These are phyloP conservation scores for Sebastes oblongus DNA, from an alignment of 2,797 vertebrate genomes.

Conservation along the genomic window DNA sequence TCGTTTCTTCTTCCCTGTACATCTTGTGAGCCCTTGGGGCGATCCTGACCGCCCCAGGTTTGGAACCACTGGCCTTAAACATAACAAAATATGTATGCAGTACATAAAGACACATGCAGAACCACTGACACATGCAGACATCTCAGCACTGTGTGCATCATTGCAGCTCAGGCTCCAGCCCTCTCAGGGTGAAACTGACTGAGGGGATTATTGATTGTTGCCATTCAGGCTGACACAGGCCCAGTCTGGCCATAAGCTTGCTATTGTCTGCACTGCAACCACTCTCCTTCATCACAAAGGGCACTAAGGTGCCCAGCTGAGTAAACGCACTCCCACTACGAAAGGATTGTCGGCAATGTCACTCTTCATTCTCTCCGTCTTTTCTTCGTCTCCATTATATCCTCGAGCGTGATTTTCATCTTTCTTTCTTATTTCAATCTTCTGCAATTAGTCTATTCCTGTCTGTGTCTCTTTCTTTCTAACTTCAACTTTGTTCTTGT, in stretches of 20 bases:
- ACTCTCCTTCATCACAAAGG: conserved; percentile 59
- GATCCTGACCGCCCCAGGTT: neutral
- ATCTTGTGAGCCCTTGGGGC: neutral
- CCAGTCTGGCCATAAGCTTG: conserved; percentile 40
- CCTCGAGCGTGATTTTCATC: neutral
- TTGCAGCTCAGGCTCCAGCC: conserved; percentile 11
- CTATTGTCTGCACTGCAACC: conserved; percentile 38
- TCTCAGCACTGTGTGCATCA: neutral
- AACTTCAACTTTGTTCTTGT: neutral
- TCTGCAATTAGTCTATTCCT: neutral
- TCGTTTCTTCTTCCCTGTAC: neutral
- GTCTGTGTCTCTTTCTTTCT: neutral
- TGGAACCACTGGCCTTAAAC: neutral
- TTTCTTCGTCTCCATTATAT: neutral
- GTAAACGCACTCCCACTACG: conserved; percentile 11
- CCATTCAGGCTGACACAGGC: conserved; percentile 45
- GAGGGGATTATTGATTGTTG: conserved; percentile 64
- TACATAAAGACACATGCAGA: neutral
- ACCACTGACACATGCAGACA: neutral
- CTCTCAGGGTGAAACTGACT: conserved; percentile 31
- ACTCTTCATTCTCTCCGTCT: conserved; percentile 7
- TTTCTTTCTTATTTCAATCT: neutral
- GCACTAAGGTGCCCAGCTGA: conserved; percentile 27
- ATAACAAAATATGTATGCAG: neutral
- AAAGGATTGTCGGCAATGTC: conserved; percentile 22